These are phyloP conservation scores for Sebastes matsubarae DNA, from an alignment of 2,797 vertebrate species.

Conservation along the genomic window DNA sequence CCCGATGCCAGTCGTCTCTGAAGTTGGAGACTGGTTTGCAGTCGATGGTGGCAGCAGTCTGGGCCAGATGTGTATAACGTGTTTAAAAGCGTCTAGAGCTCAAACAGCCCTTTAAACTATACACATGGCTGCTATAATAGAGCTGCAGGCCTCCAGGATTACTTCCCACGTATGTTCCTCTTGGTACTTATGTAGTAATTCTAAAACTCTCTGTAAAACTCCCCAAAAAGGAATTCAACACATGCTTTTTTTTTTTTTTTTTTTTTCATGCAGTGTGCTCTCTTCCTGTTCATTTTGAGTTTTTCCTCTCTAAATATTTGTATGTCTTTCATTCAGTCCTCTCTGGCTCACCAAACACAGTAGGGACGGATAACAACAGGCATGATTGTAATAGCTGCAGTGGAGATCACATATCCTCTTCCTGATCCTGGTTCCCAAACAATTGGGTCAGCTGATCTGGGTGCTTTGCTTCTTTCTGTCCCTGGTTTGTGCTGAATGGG, in stretches of 20 bases:
- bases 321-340: not conserved
- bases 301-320: not conserved
- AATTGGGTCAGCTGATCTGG: slow-evolving; percentile 69
- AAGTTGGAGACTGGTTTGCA: slow-evolving; percentile 16
- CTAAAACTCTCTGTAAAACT: not conserved
- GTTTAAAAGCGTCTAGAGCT: slow-evolving; percentile 44
- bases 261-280: not conserved
- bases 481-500: slow-evolving; percentile 28
- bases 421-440: slow-evolving; percentile 63
- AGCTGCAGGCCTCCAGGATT: slow-evolving; percentile 16
- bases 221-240: not conserved
- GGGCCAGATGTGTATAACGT: slow-evolving; percentile 48
- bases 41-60: slow-evolving; percentile 35
- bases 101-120: slow-evolving; percentile 31
- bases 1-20: slow-evolving; percentile 24
- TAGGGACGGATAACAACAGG: slow-evolving; percentile 57
- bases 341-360: not conserved
- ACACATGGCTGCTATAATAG: slow-evolving; percentile 6
- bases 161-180: not conserved
- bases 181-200: not conserved
- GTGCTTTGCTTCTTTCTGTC: slow-evolving; percentile 16
- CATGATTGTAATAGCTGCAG: slow-evolving; percentile 61
- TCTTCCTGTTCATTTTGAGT: not conserved
- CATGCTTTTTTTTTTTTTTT: not conserved
- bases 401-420: slow-evolving; percentile 64